Percentiles rank a stretch among this genome's conserved stretches.
Conservation (phyloP, 2,797 vertebrate species). For the Psittacula derbiana region DNA sequence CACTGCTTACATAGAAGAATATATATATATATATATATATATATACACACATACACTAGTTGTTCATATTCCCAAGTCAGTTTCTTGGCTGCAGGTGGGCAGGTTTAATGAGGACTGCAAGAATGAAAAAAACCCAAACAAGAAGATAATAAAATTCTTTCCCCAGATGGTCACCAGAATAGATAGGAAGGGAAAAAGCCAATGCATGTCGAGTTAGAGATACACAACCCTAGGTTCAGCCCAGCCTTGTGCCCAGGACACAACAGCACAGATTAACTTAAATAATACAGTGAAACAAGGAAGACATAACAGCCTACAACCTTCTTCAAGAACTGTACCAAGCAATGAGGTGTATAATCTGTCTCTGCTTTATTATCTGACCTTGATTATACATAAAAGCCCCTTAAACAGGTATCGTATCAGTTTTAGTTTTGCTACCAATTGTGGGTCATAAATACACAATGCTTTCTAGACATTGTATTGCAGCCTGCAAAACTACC, state of each 20-base stretch:
- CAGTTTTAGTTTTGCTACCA: background rate
- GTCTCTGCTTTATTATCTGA: background rate
- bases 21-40: background rate
- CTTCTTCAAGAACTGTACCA: background rate
- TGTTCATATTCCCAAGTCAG: background rate
- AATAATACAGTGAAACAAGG: background rate
- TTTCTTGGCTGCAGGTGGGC: background rate
- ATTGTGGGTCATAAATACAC: background rate
- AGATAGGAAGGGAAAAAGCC: background rate
- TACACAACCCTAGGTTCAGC: background rate
- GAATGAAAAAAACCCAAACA: background rate
- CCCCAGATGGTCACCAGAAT: background rate
- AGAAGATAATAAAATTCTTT: background rate
- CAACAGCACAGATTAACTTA: background rate
- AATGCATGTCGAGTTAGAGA: background rate
- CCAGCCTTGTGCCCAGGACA: background rate
- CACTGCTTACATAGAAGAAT: background rate
- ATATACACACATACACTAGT: too few relatives aligned
- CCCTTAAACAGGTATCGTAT: background rate
- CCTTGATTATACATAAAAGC: background rate
- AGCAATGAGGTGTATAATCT: background rate
- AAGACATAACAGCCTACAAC: background rate
- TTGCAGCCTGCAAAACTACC: background rate
- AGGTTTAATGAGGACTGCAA: background rate
- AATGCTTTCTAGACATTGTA: background rate